Base-by-base conservation (phyloP, 1,140 invertebrate species). In the Conopomorpha cramerella region DNA sequence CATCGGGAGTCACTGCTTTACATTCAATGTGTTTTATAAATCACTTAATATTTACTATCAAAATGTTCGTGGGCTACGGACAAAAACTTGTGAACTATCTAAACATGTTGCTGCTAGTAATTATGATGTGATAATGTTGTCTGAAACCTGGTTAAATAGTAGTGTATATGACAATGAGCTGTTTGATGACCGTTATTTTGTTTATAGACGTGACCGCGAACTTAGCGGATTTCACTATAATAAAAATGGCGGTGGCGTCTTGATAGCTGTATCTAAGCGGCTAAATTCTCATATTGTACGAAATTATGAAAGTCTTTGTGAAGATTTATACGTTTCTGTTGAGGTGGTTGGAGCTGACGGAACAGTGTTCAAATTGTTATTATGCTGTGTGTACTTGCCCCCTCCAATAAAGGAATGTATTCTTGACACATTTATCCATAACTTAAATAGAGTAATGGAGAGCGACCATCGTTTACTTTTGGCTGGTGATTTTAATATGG, bases 121-220 rank as follows among this genome's bases (percentile, higher is more conserved):
- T 19, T 30, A 36, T 16, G 40, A 42, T 34, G 37, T 42, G 2
- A 14, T 42, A n/a, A 15, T 42, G 13, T 12, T 42, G 8, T 37
- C 40, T 2, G 41, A 38, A 13, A 38, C 41, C n/a, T 43, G 36
- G 41, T 25, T 43, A 13, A 38, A 30, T n/a, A 15, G 34, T 10
- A 19, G 36, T 18, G 23, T 43, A 10, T 27, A 38, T 3, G 27
- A 38, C 17, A 23, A 30, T 1, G 39, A 41, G 26, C n/a, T 41
- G 12, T 26, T 18, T 6, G 17, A 35, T 16, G 10, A n/a, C 16
- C 23, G 38, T 8, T 41, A 36, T 31, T 23, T 6, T 8, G 14
- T 41, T 8, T 31, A 36, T 8, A 16, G 39, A 8, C 33, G 30
- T 1, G 39, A 41, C 13, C n/a, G n/a, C n/a, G n/a, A n/a, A n/a